Evolutionary conservation across 1,140 invertebrate species (phyloP).

Genomic region (Mylabris phalerata): DNA sequence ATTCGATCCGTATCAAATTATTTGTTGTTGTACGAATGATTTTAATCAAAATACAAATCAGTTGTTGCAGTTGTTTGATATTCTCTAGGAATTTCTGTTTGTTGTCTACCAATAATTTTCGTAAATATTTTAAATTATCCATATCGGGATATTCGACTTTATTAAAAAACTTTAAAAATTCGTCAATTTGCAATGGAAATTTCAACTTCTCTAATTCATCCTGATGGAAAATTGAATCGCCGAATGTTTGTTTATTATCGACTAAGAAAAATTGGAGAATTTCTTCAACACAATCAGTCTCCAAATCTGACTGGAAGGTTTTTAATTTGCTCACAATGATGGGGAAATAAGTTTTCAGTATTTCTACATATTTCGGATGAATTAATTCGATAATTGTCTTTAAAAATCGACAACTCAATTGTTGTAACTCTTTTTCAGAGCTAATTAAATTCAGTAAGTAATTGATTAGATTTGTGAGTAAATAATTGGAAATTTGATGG

Average conservation of each 20-base stretch:
- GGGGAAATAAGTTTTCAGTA: conserved; percentile 44
- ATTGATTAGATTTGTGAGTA: background rate
- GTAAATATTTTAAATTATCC: conserved; percentile 46
- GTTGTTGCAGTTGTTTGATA: conserved; percentile 47
- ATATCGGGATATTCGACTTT: conserved; percentile 31
- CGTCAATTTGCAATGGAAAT: conserved; percentile 41
- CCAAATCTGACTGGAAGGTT: conserved; percentile 10
- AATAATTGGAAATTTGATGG: background rate
- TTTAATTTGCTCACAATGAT: conserved; percentile 44
- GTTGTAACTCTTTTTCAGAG: background rate
- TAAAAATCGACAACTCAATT: background rate
- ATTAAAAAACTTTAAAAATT: conserved; percentile 42
- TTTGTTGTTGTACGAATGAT: conserved; percentile 43
- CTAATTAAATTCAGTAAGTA: background rate
- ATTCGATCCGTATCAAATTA: conserved; percentile 48
- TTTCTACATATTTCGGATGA: conserved; percentile 35
- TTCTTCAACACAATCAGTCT: conserved; percentile 4
- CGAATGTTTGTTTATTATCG: conserved; percentile 42
- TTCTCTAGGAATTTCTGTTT: conserved; percentile 51
- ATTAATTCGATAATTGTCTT: conserved; percentile 9
- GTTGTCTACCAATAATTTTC: conserved; percentile 41
- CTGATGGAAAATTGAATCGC: conserved; percentile 40
- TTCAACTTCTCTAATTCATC: conserved; percentile 36
- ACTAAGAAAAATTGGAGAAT: conserved; percentile 48
- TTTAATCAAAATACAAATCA: conserved; percentile 52